phyloP scores from a whole-genome alignment of 2,888 invertebrate species.

The Acanthoscelides obtectus region DNA sequence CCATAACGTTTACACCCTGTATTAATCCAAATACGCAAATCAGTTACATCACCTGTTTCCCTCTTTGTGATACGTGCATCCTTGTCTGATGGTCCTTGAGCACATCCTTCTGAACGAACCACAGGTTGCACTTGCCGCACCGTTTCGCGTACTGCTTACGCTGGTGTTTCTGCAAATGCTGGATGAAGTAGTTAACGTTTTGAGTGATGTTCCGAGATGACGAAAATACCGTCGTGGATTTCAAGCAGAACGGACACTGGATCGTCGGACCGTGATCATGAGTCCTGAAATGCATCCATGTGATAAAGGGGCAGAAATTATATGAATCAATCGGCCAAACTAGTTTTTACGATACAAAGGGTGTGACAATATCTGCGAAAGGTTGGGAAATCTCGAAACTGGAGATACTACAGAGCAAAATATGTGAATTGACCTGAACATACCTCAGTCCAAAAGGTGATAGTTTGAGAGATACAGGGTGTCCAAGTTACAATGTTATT shows the following conservation, averaged over 20 bases:
- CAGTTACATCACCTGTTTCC: constrained; percentile 16
- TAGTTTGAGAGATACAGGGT: no score
- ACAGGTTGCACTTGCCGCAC: constrained; percentile 69
- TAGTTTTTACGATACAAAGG: no score
- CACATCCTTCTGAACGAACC: constrained; percentile 68
- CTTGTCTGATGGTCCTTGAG: constrained; percentile 56
- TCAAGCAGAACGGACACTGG: constrained; percentile 82
- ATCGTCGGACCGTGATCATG: constrained; percentile 65
- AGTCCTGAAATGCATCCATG: constrained; percentile 23
- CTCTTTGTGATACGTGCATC: constrained; percentile 40
- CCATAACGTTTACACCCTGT: no score
- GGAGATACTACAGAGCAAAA: no score
- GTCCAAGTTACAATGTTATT: no score
- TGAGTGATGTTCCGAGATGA: constrained; percentile 54
- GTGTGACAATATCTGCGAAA: no score
- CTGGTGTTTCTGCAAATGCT: constrained; percentile 68
- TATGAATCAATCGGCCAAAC: no score
- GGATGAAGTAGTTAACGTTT: constrained; percentile 62
- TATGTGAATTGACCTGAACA: no score
- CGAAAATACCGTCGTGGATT: constrained; percentile 44
- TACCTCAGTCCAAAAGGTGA: no score
- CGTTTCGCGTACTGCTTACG: constrained; percentile 59
- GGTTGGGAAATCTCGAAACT: no score
- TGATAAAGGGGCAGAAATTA: no score
- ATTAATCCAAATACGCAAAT: no score